Percentiles rank a stretch among this genome's conserved stretches.
Evolutionary conservation across 92 coral and sea anemone genomes (phyloP).

Genomic region (Zoanthus gigantus): DNA sequence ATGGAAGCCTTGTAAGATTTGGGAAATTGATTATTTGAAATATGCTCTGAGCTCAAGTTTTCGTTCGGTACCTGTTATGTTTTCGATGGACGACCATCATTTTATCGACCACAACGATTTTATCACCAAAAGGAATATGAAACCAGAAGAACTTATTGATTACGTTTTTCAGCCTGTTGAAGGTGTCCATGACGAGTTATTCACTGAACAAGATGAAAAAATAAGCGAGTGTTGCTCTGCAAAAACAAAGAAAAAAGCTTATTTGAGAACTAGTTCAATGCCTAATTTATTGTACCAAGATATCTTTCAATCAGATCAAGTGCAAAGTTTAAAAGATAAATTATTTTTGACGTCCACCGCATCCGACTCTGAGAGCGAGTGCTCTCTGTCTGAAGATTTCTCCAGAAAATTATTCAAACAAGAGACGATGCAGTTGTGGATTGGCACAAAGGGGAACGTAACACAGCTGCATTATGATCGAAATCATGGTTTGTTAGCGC

Average conservation of each 20-base stretch:
- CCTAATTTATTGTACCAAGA: constrained; percentile 54
- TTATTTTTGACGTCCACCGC: constrained; percentile 5
- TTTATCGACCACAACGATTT: constrained; percentile 56
- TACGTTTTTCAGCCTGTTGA: constrained; percentile 17
- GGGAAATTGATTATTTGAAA: constrained; percentile 47
- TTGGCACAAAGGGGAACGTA: constrained; percentile 61
- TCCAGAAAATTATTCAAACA: constrained; percentile 46
- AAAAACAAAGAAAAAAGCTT: constrained; percentile 22
- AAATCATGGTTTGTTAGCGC: constrained; percentile 62
- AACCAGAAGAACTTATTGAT: constrained; percentile 48
- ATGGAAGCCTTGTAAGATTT: constrained; percentile 52
- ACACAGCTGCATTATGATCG: constrained; percentile 68
- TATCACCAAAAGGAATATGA: constrained; percentile 27
- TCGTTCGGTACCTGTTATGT: constrained; percentile 25
- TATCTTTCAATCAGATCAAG: constrained; percentile 47
- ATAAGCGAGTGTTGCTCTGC: neutral
- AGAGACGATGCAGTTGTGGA: constrained; percentile 67
- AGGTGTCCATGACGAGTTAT: neutral
- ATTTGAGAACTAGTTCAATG: constrained; percentile 67
- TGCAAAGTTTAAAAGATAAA: constrained; percentile 49
- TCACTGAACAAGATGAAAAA: neutral
- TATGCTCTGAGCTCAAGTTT: constrained; percentile 29
- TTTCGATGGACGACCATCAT: constrained; percentile 50
- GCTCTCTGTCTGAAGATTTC: constrained; percentile 14
- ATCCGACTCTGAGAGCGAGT: neutral